These are phyloP conservation scores for Carposina sasakii DNA, from an alignment of 1,140 invertebrate species.

Conservation along the genomic window DNA sequence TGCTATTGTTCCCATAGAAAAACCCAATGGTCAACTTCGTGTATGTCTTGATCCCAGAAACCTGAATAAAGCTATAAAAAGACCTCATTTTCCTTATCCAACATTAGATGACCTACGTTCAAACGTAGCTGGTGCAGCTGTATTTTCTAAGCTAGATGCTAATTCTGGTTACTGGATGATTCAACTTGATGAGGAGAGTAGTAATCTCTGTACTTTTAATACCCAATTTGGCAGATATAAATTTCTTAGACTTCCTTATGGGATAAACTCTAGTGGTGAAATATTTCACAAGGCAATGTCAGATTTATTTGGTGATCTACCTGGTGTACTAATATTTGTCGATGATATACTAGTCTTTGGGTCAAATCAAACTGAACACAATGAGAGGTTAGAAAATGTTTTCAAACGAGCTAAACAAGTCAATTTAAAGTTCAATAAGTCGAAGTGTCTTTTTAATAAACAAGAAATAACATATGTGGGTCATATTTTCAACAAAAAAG, in stretches of 20 bases:
- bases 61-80: constrained; percentile 18
- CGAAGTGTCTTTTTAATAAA: constrained; percentile 6
- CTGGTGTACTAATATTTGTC: constrained; percentile 8
- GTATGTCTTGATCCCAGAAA: constrained; percentile 57
- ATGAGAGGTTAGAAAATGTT: constrained; percentile 10
- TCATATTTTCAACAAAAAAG: constrained; percentile 9
- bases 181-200: constrained; percentile 23
- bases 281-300: constrained; percentile 11
- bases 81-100: constrained; percentile 8
- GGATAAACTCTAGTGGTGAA: constrained; percentile 14
- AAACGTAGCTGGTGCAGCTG: constrained; percentile 15
- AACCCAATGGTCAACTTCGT: constrained; percentile 42
- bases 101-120: constrained; percentile 16
- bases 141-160: constrained; percentile 20
- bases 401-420: constrained; percentile 5
- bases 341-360: constrained; percentile 13
- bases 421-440: constrained; percentile 10
- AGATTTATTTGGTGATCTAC: constrained; percentile 3
- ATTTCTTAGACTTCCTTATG: constrained; percentile 29
- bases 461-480: constrained; percentile 9
- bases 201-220: constrained; percentile 25
- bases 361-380: constrained; percentile 1
- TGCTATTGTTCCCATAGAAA: constrained; percentile 50
- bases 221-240: constrained; percentile 30
- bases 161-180: constrained; percentile 25